Evolutionary conservation across 2,797 vertebrate genomes (phyloP).

Genomic region (Catamblyrhynchus diadema): DNA sequence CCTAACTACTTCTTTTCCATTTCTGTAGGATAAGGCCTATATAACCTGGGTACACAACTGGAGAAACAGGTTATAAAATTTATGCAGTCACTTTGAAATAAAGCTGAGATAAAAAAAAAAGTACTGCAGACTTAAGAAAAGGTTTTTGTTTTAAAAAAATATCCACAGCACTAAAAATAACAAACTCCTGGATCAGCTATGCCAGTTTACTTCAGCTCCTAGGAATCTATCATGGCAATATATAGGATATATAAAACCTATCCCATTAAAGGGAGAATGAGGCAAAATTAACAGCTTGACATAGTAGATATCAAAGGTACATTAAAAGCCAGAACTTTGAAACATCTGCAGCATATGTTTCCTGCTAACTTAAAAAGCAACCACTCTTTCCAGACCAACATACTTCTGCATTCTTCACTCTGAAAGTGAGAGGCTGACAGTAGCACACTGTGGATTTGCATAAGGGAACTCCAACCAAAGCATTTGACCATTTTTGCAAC

Average conservation of each 20-base stretch:
- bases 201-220: neutral
- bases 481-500: neutral
- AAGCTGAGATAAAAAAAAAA: neutral
- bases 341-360: conserved; percentile 36
- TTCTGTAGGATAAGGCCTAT: neutral
- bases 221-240: neutral
- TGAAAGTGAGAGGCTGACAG: neutral
- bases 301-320: neutral
- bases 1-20: neutral
- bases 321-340: conserved; percentile 8
- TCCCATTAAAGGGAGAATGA: neutral
- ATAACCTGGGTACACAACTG: neutral
- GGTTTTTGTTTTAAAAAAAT: neutral
- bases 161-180: neutral
- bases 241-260: neutral
- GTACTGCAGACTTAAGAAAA: neutral
- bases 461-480: neutral
- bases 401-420: neutral
- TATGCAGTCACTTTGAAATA: neutral
- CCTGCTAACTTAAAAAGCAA: conserved; percentile 14
- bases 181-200: neutral
- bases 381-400: neutral
- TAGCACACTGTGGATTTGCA: neutral
- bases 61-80: neutral
- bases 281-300: conserved; percentile 5